These are phyloP conservation scores for Drosophila micromelanica DNA, from an alignment of 1,140 invertebrate species.

Conservation along the genomic window DNA sequence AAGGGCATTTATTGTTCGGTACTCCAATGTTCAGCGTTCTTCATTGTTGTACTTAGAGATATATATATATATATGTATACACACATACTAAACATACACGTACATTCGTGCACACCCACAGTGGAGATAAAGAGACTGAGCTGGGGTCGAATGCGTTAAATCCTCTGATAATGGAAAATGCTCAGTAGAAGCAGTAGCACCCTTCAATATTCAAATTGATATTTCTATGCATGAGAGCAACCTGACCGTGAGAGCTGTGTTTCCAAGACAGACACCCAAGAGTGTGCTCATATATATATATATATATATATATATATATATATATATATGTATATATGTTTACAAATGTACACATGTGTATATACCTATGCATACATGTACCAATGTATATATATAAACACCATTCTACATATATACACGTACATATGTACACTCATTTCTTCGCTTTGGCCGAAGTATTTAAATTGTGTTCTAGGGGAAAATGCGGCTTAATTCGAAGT, in stretches of 20 bases:
- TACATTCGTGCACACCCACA: neutral
- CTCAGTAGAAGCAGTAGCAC: constrained; percentile 14
- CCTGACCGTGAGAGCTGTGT: constrained; percentile 22
- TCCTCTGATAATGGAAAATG: constrained; percentile 13
- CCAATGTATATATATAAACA: constrained; percentile 2
- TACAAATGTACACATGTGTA: neutral
- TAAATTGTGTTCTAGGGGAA: constrained; percentile 64
- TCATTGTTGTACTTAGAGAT: neutral
- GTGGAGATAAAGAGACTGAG: constrained; percentile 12
- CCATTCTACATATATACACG: constrained; percentile 4
- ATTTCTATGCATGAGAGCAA: constrained; percentile 35
- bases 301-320: neutral
- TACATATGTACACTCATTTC: constrained; percentile 4
- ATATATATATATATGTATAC: no score
- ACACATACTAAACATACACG: neutral
- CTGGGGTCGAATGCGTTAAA: constrained; percentile 19
- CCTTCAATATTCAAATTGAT: constrained; percentile 30
- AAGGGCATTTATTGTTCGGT: neutral
- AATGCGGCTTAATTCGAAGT: constrained; percentile 69
- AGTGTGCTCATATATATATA: neutral
- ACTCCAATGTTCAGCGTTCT: constrained; percentile 9
- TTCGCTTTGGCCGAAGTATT: constrained; percentile 49
- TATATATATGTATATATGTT: neutral
- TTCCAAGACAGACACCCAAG: constrained; percentile 8
- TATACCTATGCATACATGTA: neutral